Conservation (phyloP, 1,140 invertebrate species). For the Zaprionus ghesquierei region DNA sequence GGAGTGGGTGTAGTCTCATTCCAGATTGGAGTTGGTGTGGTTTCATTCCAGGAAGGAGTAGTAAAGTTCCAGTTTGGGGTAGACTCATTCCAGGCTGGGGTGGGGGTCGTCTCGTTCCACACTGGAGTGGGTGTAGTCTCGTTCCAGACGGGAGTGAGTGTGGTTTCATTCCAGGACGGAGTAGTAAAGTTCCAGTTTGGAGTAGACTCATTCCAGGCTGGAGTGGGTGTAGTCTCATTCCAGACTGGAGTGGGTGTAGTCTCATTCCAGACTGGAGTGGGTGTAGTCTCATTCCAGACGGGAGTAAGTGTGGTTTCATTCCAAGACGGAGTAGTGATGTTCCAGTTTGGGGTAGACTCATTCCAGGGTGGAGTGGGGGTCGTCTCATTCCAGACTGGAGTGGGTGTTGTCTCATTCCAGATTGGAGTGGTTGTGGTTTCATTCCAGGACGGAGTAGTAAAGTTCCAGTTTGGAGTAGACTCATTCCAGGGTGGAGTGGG, state of each 20-base stretch:
- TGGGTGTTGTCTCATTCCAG: too few species aligned
- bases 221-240: not conserved
- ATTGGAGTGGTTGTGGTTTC: too few species aligned
- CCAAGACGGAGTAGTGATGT: too few species aligned
- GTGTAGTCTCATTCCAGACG: not conserved
- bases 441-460: too few species aligned
- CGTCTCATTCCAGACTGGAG: not conserved
- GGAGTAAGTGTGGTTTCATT: not conserved
- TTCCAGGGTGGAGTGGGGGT: too few species aligned
- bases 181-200: not conserved
- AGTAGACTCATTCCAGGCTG: too few species aligned
- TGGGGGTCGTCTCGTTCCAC: not conserved
- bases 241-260: not conserved
- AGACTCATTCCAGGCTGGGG: too few species aligned
- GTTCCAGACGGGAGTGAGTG: not conserved
- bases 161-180: too few species aligned
- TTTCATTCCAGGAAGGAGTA: not conserved
- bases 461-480: too few species aligned
- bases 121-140: not conserved
- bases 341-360: too few species aligned
- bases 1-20: constrained; percentile 3
- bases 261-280: not conserved
- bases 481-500: too few species aligned
- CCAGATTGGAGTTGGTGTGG: not conserved
- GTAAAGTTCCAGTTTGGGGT: not conserved